These are phyloP conservation scores for Barbus barbus DNA, from an alignment of 2,113 vertebrate genomes.

Conservation along the genomic window DNA sequence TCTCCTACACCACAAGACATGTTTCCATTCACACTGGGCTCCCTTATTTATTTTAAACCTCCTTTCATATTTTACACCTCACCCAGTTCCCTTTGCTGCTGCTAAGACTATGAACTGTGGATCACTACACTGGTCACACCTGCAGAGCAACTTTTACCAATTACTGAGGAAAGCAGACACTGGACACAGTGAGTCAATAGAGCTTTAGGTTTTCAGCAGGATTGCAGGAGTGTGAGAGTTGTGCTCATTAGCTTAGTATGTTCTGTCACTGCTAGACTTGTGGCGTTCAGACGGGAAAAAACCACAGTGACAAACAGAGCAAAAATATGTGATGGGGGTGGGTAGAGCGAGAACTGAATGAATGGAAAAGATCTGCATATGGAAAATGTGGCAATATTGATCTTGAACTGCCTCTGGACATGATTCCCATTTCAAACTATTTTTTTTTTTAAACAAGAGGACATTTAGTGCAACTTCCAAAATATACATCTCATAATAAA, in stretches of 20 bases:
- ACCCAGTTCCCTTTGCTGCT: background rate
- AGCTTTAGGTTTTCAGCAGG: conserved; percentile 22
- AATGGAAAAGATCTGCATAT: background rate
- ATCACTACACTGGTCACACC: conserved; percentile 22
- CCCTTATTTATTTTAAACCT: conserved; percentile 22
- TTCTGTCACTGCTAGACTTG: conserved; percentile 12
- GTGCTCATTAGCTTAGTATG: conserved; percentile 10
- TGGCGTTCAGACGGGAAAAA: background rate
- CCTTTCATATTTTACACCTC: background rate
- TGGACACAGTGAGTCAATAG: conserved; percentile 27
- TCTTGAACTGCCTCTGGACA: too few relatives aligned
- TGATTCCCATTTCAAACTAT: too few relatives aligned
- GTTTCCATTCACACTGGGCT: conserved; percentile 30
- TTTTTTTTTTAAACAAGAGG: background rate
- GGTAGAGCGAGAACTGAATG: too few relatives aligned
- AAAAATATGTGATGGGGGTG: too few relatives aligned
- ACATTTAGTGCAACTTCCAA: background rate
- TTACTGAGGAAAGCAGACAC: conserved; percentile 28
- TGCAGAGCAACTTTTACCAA: conserved; percentile 25
- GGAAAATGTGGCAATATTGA: too few relatives aligned
- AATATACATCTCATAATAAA: too few relatives aligned
- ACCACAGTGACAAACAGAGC: background rate
- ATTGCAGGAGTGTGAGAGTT: background rate
- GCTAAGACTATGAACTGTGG: conserved; percentile 4
- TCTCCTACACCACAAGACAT: conserved; percentile 28